Evolutionary conservation across 2,888 invertebrate genomes (phyloP).

Genomic region (Harmothoe impar): DNA sequence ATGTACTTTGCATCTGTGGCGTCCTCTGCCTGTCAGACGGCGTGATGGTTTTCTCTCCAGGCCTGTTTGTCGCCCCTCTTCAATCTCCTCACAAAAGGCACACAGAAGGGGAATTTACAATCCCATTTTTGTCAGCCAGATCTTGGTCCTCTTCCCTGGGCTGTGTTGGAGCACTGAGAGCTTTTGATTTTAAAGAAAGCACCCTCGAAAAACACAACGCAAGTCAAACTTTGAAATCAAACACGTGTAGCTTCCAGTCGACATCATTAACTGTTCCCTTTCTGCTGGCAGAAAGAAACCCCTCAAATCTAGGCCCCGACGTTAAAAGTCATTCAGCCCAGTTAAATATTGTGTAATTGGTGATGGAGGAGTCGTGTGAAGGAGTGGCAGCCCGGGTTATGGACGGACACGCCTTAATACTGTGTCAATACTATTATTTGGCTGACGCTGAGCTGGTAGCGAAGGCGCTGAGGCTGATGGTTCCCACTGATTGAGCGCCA

Average conservation of each 20-base stretch:
- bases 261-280: not conserved
- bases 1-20: constrained; percentile 1
- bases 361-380: not conserved
- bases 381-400: not conserved
- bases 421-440: constrained; percentile 24
- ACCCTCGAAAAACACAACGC: not conserved
- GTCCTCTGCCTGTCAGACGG: not conserved
- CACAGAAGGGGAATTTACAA: constrained; percentile 24
- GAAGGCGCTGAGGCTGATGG: not conserved
- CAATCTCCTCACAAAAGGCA: constrained; percentile 29
- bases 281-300: not conserved
- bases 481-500: constrained; percentile 17
- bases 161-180: not conserved
- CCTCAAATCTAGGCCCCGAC: not conserved
- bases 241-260: not conserved
- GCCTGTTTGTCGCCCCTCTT: not conserved
- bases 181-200: not conserved
- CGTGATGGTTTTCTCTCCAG: constrained; percentile 7
- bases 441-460: not conserved
- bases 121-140: constrained; percentile 14
- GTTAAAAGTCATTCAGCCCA: not conserved
- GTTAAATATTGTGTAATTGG: constrained; percentile 38
- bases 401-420: not conserved
- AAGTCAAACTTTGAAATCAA: constrained; percentile 36
- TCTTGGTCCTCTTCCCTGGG: not conserved